A percentile compares a stretch with the other conserved stretches of the same genome.
Evolutionary conservation across 2,797 vertebrate species (phyloP).

Genomic region (Trachops cirrhosus): DNA sequence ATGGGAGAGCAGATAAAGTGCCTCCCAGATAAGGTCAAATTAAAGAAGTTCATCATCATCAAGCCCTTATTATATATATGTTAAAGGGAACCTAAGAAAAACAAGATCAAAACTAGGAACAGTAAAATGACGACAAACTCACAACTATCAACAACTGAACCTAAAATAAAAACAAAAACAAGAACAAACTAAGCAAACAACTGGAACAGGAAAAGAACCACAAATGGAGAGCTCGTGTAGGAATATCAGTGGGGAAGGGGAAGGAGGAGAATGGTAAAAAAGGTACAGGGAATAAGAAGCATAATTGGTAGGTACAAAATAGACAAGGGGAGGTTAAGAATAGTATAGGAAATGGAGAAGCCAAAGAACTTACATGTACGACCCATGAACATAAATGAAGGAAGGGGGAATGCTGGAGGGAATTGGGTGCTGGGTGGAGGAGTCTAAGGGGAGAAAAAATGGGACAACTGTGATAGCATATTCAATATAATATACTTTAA

Average conservation of each 20-base stretch:
- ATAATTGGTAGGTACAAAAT: background rate
- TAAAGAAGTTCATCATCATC: background rate
- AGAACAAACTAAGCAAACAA: background rate
- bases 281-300: background rate
- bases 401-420: background rate
- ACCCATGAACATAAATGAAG: background rate
- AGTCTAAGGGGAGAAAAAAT: background rate
- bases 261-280: background rate
- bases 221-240: background rate
- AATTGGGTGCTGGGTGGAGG: background rate
- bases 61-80: background rate
- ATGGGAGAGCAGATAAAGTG: background rate
- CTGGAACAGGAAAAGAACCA: background rate
- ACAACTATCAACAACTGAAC: background rate
- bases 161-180: background rate
- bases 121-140: background rate
- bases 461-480: background rate
- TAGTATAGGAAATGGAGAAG: background rate
- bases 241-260: background rate
- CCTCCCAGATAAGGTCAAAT: background rate
- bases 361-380: background rate
- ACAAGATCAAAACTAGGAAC: background rate
- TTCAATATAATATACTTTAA: background rate
- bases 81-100: background rate
- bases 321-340: background rate